These are phyloP conservation scores for Augochlora pura DNA, from an alignment of 1,140 invertebrate species.

Conservation along the genomic window DNA sequence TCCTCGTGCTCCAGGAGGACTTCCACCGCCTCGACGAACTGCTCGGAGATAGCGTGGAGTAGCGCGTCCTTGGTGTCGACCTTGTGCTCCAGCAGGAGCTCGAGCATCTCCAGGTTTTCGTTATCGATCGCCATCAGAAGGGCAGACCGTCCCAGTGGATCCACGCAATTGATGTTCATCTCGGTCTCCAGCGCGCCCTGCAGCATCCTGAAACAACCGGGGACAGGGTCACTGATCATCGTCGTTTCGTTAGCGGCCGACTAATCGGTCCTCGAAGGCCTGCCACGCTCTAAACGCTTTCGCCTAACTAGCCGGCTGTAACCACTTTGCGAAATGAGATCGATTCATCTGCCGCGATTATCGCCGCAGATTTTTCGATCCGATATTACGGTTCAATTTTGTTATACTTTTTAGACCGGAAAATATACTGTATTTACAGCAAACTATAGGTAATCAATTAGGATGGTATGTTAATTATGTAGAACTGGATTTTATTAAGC, in stretches of 20 bases:
- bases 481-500: no score
- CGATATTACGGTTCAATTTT: no score
- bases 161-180: constrained; percentile 98
- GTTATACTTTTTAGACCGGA: no score
- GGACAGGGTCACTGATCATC: neutral
- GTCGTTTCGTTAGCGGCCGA: neutral
- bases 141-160: constrained; percentile 95
- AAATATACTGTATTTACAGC: no score
- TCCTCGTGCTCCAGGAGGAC: constrained; percentile 96
- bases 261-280: neutral
- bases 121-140: constrained; percentile 99
- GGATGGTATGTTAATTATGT: no score
- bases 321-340: no score
- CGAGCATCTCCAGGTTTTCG: constrained; percentile 99
- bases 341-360: no score
- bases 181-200: constrained; percentile 88
- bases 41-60: constrained; percentile 97
- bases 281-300: neutral
- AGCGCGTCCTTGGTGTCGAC: constrained; percentile 96
- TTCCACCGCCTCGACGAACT: constrained; percentile 99
- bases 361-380: no score
- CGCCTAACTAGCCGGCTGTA: neutral
- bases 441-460: no score
- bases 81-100: constrained; percentile 93
- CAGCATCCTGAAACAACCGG: constrained; percentile 84